Evolutionary conservation across 1,140 invertebrate genomes (phyloP).

Genomic region (Arctopsyche grandis): DNA sequence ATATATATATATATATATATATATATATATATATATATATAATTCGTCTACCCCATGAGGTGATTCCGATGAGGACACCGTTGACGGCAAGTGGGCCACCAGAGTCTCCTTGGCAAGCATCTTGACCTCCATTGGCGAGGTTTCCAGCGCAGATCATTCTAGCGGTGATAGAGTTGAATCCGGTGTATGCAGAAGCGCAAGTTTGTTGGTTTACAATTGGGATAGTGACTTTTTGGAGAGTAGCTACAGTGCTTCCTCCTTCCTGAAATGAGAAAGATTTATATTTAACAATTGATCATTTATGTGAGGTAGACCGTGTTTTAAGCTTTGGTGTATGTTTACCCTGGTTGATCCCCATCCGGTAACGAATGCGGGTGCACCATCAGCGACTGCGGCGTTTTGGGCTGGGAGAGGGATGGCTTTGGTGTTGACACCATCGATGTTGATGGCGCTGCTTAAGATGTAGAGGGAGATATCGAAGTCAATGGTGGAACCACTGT

Average conservation of each 20-base stretch:
- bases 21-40: too few relatives aligned
- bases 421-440: conserved; percentile 6
- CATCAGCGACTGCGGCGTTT: conserved; percentile 20
- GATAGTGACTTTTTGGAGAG: conserved; percentile 31
- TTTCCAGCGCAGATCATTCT: conserved; percentile 62
- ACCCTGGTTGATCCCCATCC: conserved; percentile 47
- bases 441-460: conserved; percentile 9
- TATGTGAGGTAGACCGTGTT: too few relatives aligned
- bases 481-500: conserved; percentile 26
- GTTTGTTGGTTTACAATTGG: conserved; percentile 36
- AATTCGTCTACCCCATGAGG: conserved; percentile 80
- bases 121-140: conserved; percentile 57
- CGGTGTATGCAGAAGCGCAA: conserved; percentile 58
- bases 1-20: too few relatives aligned
- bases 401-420: conserved; percentile 37
- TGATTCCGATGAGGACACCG: conserved; percentile 70
- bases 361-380: conserved; percentile 20
- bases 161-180: conserved; percentile 56
- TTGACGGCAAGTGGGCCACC: conserved; percentile 70
- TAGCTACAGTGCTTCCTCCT: conserved; percentile 26
- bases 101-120: conserved; percentile 75
- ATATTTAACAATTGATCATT: not conserved
- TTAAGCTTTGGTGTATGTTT: not conserved
- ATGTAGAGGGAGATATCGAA: conserved; percentile 33
- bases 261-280: conserved; percentile 17